These are phyloP conservation scores for Eurystomus glaucurus DNA, from an alignment of 2,797 vertebrate species.

Conservation along the genomic window DNA sequence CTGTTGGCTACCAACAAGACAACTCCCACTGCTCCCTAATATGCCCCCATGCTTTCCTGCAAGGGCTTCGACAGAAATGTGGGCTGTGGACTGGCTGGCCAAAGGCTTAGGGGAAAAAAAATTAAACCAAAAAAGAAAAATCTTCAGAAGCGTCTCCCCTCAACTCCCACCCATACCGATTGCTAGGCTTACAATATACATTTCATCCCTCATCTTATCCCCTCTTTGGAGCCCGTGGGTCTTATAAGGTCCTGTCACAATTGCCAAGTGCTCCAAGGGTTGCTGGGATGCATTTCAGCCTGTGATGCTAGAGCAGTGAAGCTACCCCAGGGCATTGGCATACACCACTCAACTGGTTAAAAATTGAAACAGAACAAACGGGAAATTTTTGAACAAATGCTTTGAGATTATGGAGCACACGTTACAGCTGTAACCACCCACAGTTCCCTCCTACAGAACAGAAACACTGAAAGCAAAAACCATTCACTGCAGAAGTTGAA, in stretches of 20 bases:
- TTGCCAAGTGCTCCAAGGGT: neutral
- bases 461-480: constrained; percentile 67
- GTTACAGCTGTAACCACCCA: constrained; percentile 76
- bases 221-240: neutral
- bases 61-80: neutral
- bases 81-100: neutral
- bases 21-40: constrained; percentile 2
- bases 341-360: constrained; percentile 42
- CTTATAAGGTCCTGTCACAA: neutral
- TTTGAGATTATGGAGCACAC: constrained; percentile 45
- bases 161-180: neutral
- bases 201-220: neutral
- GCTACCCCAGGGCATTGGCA: neutral
- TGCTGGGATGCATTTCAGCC: neutral
- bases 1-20: constrained; percentile 26
- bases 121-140: neutral
- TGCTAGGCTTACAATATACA: neutral
- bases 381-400: constrained; percentile 70
- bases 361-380: constrained; percentile 40
- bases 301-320: neutral
- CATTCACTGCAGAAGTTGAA: constrained; percentile 58
- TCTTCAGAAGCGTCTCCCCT: neutral
- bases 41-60: neutral
- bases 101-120: neutral
- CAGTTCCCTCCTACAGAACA: constrained; percentile 75